Evolutionary conservation across 2,797 vertebrate genomes (phyloP).

Genomic region (Fistularia tabacaria): DNA sequence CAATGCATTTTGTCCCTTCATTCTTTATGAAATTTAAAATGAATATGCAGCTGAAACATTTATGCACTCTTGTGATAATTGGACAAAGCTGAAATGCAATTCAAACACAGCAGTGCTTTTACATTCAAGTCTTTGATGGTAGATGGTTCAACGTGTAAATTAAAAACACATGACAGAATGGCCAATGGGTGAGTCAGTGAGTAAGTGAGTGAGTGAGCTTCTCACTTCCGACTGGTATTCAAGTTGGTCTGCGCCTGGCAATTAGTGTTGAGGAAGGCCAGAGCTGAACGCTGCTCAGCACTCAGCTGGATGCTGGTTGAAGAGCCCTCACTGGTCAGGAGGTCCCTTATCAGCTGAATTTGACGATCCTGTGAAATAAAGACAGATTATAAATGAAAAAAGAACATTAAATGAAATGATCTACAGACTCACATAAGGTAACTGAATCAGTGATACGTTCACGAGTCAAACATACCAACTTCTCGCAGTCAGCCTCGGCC

Average conservation of each 20-base stretch:
- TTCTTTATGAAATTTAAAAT: no score
- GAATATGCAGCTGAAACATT: no score
- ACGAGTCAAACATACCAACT: constrained; percentile 76
- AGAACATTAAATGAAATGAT: neutral
- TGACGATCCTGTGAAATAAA: constrained; percentile 82
- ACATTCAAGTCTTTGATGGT: no score
- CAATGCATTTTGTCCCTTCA: no score
- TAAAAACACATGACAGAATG: neutral
- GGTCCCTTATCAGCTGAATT: constrained; percentile 92
- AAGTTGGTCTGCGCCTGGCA: constrained; percentile 68
- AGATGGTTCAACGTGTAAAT: no score
- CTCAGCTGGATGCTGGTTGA: constrained; percentile 92
- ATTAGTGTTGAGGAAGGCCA: constrained; percentile 90
- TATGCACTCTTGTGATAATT: no score
- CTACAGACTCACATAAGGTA: neutral
- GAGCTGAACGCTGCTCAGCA: constrained; percentile 91
- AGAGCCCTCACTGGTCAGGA: constrained; percentile 89
- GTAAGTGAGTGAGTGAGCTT: neutral
- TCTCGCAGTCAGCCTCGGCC: constrained; percentile 90
- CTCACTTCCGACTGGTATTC: constrained; percentile 85
- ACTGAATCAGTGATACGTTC: neutral
- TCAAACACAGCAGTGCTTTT: no score
- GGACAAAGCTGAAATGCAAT: no score
- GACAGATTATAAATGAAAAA: neutral
- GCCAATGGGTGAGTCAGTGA: neutral